Base-by-base conservation (phyloP, 2,797 vertebrate species). In the Otus scops region DNA sequence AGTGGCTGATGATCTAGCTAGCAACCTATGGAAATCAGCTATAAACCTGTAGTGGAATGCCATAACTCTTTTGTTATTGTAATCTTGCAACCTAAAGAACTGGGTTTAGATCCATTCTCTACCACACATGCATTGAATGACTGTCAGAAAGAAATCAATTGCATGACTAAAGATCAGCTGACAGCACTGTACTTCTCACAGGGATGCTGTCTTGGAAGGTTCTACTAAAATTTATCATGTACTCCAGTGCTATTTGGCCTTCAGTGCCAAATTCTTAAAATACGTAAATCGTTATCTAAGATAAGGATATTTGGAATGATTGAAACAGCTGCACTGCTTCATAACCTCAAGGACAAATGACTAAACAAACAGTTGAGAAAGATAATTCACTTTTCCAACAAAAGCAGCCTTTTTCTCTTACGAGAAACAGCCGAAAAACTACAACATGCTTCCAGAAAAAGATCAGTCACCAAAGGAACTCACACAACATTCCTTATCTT, bases 181-280 rank as follows among this genome's bases (percentile, higher is more conserved):
- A 73, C 26, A 82, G 27, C 71, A 36, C 15, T 54, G 28, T 63
- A 32, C 11, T 36, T 79, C 47, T 85, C 30, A 73, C 11, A 48
- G 32, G 16, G 38, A 13, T 69, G n/a, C 20, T 71, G 10, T 47
- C 51, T 65, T 69, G 50, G 56, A 81, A 86, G 5, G 3, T 38
- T 50, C 27, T 76, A 54, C 47, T 73, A 84, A 88, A 78, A 84
- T 69, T 77, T 56, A 60, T 60, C 12, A 30, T 21, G 26, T 59
- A 45, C 10, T 84, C 45, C n/a, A 85, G 30, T 1, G 1, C 50
- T 82, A 20, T 78, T 89, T 82, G 36, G n/a, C 11, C n/a, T 76
- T 92, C 30, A 38, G 11, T 74, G 78, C 45, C 73, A 87, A 79
- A 85, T 83, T 89, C 47, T 83, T 64, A 82, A 92, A 91, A 85